These are phyloP conservation scores for Luehdorfia chinensis DNA, from an alignment of 1,140 invertebrate genomes.

Conservation along the genomic window DNA sequence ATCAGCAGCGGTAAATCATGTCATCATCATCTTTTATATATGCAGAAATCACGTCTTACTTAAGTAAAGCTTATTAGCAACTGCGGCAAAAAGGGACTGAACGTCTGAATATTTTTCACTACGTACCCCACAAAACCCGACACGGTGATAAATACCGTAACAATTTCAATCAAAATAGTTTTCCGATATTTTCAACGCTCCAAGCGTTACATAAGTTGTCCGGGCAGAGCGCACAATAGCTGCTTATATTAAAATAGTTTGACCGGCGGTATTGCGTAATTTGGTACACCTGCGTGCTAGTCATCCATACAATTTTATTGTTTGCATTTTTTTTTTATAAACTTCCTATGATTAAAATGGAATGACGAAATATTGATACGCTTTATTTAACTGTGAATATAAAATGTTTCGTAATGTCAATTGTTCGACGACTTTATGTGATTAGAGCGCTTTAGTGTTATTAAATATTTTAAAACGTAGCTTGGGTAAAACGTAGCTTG, in stretches of 20 bases:
- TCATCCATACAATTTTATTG: constrained; percentile 39
- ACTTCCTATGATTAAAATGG: constrained; percentile 6
- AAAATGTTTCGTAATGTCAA: too few relatives aligned
- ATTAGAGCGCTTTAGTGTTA: too few relatives aligned
- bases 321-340: constrained; percentile 11
- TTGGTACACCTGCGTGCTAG: constrained; percentile 42
- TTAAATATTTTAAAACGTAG: too few relatives aligned
- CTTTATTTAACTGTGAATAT: too few relatives aligned
- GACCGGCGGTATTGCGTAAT: constrained; percentile 29
- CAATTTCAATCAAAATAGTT: constrained; percentile 55
- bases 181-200: constrained; percentile 24
- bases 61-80: too few relatives aligned
- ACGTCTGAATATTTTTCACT: constrained; percentile 2
- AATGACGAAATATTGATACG: constrained; percentile 8
- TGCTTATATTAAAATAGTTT: constrained; percentile 58
- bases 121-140: neutral
- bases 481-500: too few relatives aligned
- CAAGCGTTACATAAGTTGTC: constrained; percentile 9
- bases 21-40: too few relatives aligned
- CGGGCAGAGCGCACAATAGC: constrained; percentile 26
- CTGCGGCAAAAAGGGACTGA: too few relatives aligned
- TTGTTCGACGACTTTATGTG: too few relatives aligned
- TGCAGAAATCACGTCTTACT: too few relatives aligned
- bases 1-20: too few relatives aligned
- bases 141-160: constrained; percentile 31